Evolutionary conservation across 1,140 invertebrate species (phyloP), one percentile per base, ranked within the genome.

Genomic region (Protaetia brevitarsis): DNA sequence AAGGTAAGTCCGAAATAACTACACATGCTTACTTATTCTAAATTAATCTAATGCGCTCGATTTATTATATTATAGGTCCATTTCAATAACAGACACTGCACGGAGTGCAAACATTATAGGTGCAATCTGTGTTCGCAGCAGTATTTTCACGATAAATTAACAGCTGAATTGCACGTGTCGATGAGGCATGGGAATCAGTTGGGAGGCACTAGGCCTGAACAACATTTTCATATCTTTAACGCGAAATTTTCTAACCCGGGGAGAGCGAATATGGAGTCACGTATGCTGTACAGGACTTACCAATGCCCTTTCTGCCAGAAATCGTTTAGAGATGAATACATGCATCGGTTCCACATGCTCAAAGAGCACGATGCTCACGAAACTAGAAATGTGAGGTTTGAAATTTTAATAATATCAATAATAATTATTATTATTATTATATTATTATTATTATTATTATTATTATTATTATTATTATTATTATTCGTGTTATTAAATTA

Each of bases 51-150:
- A n/a, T n/a, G n/a, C n/a, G n/a, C n/a, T n/a, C n/a, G n/a, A n/a
- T n/a, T n/a, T n/a, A n/a, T n/a, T n/a, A n/a, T n/a, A n/a, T 76
- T 76, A 41, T 79, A 90, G 83, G 88, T 95, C 0, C 95, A 97
- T 75, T 93, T 96, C 73, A 89, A 92, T 4, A 89, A 94, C 13
- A 89, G 93, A 57, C 95, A 97, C 74, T 92, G 89, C 66, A 86
- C 87, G 64, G 92, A 95, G 75, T 91, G 87, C 68, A 91, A 90
- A 73, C 81, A 95, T 13, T 92, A 89, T 77, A 84, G 89, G 21
- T 97, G 95, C 75, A 89, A 88, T 10, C 86, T 87, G 3, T 96
- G 94, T 79, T 81, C 83, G 34, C 75, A 78, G 34, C 70, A 74
- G 63, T 57, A 75, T 19, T 77, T 77, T 63, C 76, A 76, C 51